Evolutionary conservation across 2,797 vertebrate species (phyloP).

Genomic region (Momotus momota): DNA sequence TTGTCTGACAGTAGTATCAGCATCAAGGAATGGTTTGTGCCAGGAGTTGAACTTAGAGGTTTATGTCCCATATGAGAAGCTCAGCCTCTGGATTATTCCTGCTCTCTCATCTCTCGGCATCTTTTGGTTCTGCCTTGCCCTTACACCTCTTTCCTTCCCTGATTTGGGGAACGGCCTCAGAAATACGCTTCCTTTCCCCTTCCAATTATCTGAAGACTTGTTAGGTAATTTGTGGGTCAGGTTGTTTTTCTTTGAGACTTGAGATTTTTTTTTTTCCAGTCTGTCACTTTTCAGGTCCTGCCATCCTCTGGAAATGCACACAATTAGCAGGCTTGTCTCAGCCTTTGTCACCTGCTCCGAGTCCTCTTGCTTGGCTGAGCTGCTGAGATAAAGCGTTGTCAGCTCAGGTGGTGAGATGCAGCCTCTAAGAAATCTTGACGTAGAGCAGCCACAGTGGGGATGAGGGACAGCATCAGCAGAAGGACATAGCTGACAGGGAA

Average conservation of each 20-base stretch:
- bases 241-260: background rate
- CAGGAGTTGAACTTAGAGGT: background rate
- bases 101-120: background rate
- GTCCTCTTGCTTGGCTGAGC: conserved; percentile 25
- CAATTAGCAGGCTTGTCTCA: conserved; percentile 49
- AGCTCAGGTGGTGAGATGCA: conserved; percentile 33
- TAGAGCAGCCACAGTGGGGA: background rate
- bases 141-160: background rate
- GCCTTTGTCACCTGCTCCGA: conserved; percentile 1
- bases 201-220: background rate
- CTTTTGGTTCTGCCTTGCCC: background rate
- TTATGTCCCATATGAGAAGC: background rate
- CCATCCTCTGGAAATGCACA: background rate
- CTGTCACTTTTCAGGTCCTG: background rate
- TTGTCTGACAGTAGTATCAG: background rate
- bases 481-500: background rate
- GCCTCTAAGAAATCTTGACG: conserved; percentile 7
- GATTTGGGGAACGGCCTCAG: background rate
- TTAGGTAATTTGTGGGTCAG: background rate
- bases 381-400: conserved; percentile 40
- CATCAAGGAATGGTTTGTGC: background rate
- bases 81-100: background rate
- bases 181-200: background rate
- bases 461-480: background rate
- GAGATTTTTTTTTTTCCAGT: background rate